phyloP scores from a whole-genome alignment of 2,113 vertebrate species.

The Tychaedon coryphoeus region DNA sequence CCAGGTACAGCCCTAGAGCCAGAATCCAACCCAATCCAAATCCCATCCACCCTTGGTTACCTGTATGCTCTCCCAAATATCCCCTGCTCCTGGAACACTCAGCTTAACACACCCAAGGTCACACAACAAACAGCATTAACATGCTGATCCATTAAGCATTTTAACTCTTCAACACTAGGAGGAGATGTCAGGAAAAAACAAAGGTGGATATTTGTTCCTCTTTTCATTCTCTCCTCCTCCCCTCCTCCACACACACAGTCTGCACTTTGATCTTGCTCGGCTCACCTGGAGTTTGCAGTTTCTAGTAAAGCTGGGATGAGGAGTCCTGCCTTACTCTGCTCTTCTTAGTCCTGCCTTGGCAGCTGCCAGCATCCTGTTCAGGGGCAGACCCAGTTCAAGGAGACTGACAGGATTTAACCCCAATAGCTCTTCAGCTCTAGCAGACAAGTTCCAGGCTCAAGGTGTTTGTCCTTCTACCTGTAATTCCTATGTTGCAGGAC shows the following conservation, averaged over 20 bases:
- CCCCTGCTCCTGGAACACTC: neutral
- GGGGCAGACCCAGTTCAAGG: neutral
- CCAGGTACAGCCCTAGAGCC: neutral
- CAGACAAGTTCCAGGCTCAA: neutral
- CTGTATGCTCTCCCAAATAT: neutral
- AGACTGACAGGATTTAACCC: neutral
- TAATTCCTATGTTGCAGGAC: accelerated
- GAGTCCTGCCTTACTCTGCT: neutral
- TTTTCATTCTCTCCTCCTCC: neutral
- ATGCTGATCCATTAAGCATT: neutral
- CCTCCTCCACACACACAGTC: neutral
- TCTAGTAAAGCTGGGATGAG: neutral
- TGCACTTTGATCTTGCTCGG: neutral
- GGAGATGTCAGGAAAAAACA: neutral
- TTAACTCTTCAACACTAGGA: neutral
- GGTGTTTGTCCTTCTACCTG: neutral
- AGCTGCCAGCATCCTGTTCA: neutral
- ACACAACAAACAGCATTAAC: neutral
- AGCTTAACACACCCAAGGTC: neutral
- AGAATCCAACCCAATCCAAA: accelerated
- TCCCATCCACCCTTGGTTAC: accelerated
- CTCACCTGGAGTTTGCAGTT: neutral
- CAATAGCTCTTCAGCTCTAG: neutral
- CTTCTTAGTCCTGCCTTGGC: neutral
- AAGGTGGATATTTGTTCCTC: neutral